Evolutionary conservation across 1,140 invertebrate genomes (phyloP).

Genomic region (Heterodera schachtii): DNA sequence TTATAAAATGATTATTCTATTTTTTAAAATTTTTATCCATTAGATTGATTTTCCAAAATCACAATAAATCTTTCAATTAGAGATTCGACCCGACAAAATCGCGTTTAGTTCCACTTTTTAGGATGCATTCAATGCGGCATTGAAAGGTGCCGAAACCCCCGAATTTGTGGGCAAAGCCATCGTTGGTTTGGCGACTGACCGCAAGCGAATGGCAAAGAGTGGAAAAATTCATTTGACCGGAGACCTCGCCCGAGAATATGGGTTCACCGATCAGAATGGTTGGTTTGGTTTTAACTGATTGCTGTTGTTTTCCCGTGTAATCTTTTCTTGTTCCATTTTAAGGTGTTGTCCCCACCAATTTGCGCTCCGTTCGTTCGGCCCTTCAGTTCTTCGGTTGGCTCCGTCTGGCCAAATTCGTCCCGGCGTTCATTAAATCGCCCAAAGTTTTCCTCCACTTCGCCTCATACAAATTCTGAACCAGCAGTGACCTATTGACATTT

Average conservation of each 20-base stretch:
- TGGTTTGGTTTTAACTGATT: not conserved
- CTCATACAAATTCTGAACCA: constrained; percentile 41
- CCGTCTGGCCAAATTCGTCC: constrained; percentile 36
- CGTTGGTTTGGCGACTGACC: constrained; percentile 42
- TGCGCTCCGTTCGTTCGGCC: constrained; percentile 37
- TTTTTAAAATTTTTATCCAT: not conserved
- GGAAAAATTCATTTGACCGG: constrained; percentile 44
- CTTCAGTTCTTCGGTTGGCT: constrained; percentile 41
- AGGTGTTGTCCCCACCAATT: constrained; percentile 40
- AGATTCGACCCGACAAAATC: too few species aligned
- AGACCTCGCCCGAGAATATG: constrained; percentile 41
- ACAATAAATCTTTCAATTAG: not conserved
- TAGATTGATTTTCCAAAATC: too few species aligned
- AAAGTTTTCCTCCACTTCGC: constrained; percentile 42
- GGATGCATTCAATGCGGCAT: constrained; percentile 24
- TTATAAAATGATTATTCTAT: not conserved
- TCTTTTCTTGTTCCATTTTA: not conserved
- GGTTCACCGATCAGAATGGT: constrained; percentile 45
- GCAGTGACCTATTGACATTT: not conserved
- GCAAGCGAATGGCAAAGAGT: constrained; percentile 35
- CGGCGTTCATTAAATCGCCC: constrained; percentile 42
- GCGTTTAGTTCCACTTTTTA: constrained; percentile 3
- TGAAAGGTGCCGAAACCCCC: constrained; percentile 31
- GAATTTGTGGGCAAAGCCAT: constrained; percentile 51
- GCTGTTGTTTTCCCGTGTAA: not conserved